Percentiles rank a stretch among this genome's conserved stretches.
phyloP scores from a whole-genome alignment of 2,888 invertebrate genomes.

The Erebia palarica region DNA sequence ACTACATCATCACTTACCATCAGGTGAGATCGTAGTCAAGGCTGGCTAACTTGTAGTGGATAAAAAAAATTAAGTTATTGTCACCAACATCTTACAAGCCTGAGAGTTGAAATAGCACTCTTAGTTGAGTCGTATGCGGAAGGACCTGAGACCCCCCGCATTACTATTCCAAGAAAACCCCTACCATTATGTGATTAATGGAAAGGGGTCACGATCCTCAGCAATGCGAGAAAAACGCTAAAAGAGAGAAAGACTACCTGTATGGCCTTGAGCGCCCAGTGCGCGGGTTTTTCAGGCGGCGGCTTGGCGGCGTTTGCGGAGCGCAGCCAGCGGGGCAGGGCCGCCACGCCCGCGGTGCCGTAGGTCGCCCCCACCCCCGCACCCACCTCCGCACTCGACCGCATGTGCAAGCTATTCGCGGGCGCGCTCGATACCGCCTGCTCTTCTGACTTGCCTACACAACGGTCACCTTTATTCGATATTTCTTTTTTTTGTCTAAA shows the following conservation, averaged over 20 bases:
- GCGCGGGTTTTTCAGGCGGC: constrained; percentile 68
- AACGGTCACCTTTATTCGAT: not conserved
- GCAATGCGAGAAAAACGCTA: not conserved
- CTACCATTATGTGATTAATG: no score
- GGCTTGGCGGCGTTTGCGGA: constrained; percentile 76
- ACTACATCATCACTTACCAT: no score
- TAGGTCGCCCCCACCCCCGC: constrained; percentile 44
- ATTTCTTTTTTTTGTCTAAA: no score
- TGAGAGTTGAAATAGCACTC: not conserved
- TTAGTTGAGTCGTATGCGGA: no score
- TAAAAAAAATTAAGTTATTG: no score
- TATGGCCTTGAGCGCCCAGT: constrained; percentile 61
- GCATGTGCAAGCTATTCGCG: constrained; percentile 72
- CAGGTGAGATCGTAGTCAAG: no score
- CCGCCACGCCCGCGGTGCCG: constrained; percentile 36
- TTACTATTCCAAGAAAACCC: no score
- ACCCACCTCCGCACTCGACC: constrained; percentile 44
- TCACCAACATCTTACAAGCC: no score
- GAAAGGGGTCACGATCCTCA: no score
- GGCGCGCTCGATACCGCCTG: constrained; percentile 53
- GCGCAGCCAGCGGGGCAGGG: constrained; percentile 46
- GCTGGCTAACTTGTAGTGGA: no score
- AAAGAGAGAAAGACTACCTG: constrained; percentile 48
- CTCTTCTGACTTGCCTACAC: constrained; percentile 39
- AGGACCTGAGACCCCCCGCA: no score